A percentile compares a stretch with the other conserved stretches of the same genome.
Evolutionary conservation across 1,140 invertebrate genomes (phyloP).

Genomic region (Condylostylus longicornis): DNA sequence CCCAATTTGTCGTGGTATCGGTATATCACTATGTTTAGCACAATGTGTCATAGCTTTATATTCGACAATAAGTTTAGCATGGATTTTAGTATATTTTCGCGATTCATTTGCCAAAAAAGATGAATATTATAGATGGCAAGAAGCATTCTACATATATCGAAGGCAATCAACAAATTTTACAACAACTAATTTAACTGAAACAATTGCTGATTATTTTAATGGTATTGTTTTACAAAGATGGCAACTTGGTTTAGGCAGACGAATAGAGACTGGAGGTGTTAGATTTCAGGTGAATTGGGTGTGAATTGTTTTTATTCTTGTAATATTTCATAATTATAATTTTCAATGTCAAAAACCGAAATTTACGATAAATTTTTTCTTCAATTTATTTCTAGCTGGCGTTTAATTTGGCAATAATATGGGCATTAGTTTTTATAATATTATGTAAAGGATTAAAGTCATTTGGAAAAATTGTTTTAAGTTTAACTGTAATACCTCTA

Average conservation of each 20-base stretch:
- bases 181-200: slow-evolving; percentile 52
- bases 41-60: slow-evolving; percentile 74
- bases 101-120: slow-evolving; percentile 77
- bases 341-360: background rate
- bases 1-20: slow-evolving; percentile 77
- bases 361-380: slow-evolving; percentile 1
- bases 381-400: slow-evolving; percentile 45
- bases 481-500: slow-evolving; percentile 19
- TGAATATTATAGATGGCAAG: slow-evolving; percentile 61
- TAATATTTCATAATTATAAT: background rate
- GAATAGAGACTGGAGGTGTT: slow-evolving; percentile 16
- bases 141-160: slow-evolving; percentile 48
- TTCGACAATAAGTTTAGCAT: slow-evolving; percentile 71
- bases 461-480: slow-evolving; percentile 56
- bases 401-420: slow-evolving; percentile 77
- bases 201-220: slow-evolving; percentile 69
- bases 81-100: slow-evolving; percentile 77
- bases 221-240: slow-evolving; percentile 61
- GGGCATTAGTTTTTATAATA: slow-evolving; percentile 80
- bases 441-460: slow-evolving; percentile 75
- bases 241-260: slow-evolving; percentile 42
- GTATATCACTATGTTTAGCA: slow-evolving; percentile 60
- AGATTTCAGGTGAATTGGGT: slow-evolving; percentile 21
- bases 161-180: slow-evolving; percentile 23
- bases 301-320: background rate